These are phyloP conservation scores for Lepidotrigona ventralis DNA, from an alignment of 1,140 invertebrate genomes.

Conservation along the genomic window DNA sequence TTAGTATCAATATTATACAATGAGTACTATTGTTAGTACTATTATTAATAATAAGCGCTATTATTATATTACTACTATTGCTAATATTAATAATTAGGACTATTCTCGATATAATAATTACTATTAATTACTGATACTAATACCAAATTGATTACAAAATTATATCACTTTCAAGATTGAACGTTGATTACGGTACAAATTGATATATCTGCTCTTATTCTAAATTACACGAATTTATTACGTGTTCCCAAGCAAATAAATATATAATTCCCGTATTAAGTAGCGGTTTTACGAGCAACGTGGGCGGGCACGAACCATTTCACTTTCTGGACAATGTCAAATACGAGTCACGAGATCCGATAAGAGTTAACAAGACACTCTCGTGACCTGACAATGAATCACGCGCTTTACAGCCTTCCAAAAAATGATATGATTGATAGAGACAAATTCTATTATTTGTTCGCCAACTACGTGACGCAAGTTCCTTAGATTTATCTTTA, in stretches of 20 bases:
- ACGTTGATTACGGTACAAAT: neutral
- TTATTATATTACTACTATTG: no score
- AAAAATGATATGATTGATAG: constrained; percentile 1
- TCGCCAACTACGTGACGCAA: neutral
- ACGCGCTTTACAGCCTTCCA: neutral
- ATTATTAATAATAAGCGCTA: no score
- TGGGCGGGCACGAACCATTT: neutral
- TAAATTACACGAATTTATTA: neutral
- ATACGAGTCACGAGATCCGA: constrained; percentile 45
- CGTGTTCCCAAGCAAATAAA: neutral
- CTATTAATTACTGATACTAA: no score
- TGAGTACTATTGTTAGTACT: no score
- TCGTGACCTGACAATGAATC: constrained; percentile 35
- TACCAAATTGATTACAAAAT: no score
- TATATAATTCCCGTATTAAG: neutral
- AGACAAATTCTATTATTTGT: neutral
- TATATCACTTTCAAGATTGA: neutral
- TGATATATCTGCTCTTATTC: neutral
- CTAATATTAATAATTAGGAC: no score
- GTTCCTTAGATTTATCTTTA: neutral
- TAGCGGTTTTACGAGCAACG: neutral
- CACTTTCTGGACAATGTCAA: constrained; percentile 10
- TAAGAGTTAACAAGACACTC: constrained; percentile 23
- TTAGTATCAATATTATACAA: no score
- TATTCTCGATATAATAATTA: no score